Evolutionary conservation across 2,113 vertebrate species (phyloP).

Genomic region (Castor canadensis): DNA sequence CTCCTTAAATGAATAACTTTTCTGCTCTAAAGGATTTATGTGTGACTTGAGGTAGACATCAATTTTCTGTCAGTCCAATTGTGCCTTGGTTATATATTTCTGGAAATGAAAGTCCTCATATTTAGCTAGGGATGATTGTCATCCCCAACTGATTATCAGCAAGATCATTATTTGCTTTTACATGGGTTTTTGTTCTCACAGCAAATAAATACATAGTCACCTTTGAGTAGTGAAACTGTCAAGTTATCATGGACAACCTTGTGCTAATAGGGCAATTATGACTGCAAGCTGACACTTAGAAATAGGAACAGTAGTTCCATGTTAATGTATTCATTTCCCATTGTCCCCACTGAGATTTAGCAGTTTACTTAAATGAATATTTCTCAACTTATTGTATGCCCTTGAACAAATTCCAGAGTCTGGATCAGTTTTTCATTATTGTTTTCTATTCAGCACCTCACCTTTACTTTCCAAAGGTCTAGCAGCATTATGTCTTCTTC

Average conservation of each 20-base stretch:
- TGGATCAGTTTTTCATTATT: neutral
- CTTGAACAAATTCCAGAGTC: neutral
- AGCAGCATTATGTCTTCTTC: neutral
- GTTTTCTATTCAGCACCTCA: neutral
- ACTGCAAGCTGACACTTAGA: neutral
- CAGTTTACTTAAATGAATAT: neutral
- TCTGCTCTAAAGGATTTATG: no score
- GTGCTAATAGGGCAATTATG: neutral
- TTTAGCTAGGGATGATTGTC: no score
- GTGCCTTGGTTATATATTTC: no score
- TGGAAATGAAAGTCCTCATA: no score
- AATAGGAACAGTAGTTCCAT: neutral
- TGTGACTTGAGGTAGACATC: no score
- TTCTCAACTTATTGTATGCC: neutral
- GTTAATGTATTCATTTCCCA: neutral
- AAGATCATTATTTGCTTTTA: no score
- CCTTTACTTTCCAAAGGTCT: neutral
- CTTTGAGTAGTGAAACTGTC: neutral
- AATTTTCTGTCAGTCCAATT: no score
- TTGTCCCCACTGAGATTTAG: neutral
- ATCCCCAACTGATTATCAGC: no score
- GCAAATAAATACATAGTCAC: neutral
- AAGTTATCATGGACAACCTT: neutral
- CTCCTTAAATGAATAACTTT: no score
- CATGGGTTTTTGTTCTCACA: neutral